Base-by-base conservation (phyloP, 2,888 invertebrate species). In the Mallateleia sp. region DNA sequence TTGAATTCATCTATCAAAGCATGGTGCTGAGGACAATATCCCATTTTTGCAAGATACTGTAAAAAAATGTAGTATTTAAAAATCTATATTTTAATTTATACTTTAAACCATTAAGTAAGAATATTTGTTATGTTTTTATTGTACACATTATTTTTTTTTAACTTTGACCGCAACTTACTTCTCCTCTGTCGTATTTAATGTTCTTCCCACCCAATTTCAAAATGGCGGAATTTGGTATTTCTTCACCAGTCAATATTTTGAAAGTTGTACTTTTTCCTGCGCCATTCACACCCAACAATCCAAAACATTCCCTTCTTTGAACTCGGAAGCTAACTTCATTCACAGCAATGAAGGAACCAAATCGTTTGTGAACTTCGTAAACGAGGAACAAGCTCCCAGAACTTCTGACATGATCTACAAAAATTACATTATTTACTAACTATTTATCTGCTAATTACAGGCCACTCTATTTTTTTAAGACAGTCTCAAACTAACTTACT, bases 11-110 rank as follows among this genome's bases (percentile, higher is more conserved):
- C 96, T 91, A 98, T 97, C 58, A 98, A 95, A 0, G 98, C 98
- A 95, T 97, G 97, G 94, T 97, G 97, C 95, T 99, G 99, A 0
- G 99, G 99, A 94, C 99, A 99, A 95, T 99, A 99, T 22, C 98
- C 98, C 92, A 98, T 96, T 83, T 96, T 95, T 71, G 96, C 96
- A 69, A 97, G 95, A 93, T 97, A 98, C 97, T 97, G 95, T 24
- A 93, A 84, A 38, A 28, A 42, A 54, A 38, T 38, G 11, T 38
- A n/a, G n/a, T n/a, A n/a, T n/a, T n/a, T n/a, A n/a, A n/a, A n/a
- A n/a, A n/a, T n/a, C n/a, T n/a, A n/a, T n/a, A n/a, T n/a, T n/a
- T n/a, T n/a, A n/a, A n/a, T n/a, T n/a, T n/a, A n/a, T n/a, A n/a
- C n/a, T n/a, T n/a, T n/a, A n/a, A n/a, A n/a, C n/a, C n/a, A n/a